Base-by-base conservation (phyloP, 1,140 invertebrate species). In the Leptinotarsa defecta region DNA sequence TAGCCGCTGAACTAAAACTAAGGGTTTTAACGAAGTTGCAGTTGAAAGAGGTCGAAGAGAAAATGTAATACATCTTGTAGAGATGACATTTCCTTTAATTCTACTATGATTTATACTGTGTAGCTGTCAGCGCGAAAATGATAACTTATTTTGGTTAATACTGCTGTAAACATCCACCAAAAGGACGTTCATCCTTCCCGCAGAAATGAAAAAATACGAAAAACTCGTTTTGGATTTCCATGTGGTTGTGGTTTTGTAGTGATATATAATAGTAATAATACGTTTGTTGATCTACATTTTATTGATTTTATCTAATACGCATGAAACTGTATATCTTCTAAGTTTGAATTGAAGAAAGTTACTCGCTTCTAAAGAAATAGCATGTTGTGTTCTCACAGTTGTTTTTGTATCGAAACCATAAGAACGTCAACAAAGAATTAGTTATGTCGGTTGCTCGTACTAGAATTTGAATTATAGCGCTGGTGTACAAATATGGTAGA, bases 61-160 rank as follows among this genome's bases (percentile, higher is more conserved):
- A 79, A 80, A 81, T 73, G 79, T 80, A 80, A 78, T 81, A 81
- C 71, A 82, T 82, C 81, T 78, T 80, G 75, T 75, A 49, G 62
- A 34, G 72, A 72, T 76, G 81, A 81, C 81, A 76, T 81, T 82
- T 82, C 81, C 76, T 78, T 79, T 81, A 82, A 81, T 77, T 72
- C 79, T 75, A 49, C 70, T 70, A 81, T 81, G 79, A 82, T 82
- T 82, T 81, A 82, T 71, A 48, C 57, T 73, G 69, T 78, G 74
- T 79, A 78, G 73, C 77, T 81, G 81, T 81, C 81, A 78, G 70
- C 76, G 68, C 73, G 57, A 64, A 68, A 74, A 79, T 80, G 76
- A 81, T 80, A 81, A 81, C 81, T 81, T 80, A 81, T 81, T 80
- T 78, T 79, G 73, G 61, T 76, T 77, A 74, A 77, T 77, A 63